Conservation (phyloP, 1,140 invertebrate genomes). For the Ips nitidus region DNA sequence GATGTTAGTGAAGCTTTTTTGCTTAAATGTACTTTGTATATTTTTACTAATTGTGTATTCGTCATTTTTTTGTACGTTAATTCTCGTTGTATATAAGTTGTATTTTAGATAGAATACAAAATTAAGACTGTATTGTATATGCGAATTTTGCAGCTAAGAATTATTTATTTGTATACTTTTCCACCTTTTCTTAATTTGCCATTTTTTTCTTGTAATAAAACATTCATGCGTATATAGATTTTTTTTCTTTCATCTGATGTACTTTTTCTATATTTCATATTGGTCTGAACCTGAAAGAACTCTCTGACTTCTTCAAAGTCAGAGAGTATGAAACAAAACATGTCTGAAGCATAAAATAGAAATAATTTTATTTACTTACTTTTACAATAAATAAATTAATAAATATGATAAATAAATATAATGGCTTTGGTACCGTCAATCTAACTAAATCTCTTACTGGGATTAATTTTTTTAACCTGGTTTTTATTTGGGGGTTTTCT, state of each 20-base stretch:
- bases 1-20: not conserved
- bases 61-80: slow-evolving; percentile 39
- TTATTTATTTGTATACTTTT: slow-evolving; percentile 46
- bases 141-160: slow-evolving; percentile 44
- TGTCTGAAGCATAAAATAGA: too few species aligned
- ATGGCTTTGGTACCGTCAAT: slow-evolving; percentile 42
- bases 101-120: slow-evolving; percentile 44
- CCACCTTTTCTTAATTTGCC: slow-evolving; percentile 29
- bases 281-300: too few species aligned
- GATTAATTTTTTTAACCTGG: slow-evolving; percentile 22
- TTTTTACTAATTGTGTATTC: slow-evolving; percentile 40
- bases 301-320: too few species aligned
- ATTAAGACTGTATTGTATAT: slow-evolving; percentile 50
- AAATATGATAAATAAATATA: slow-evolving; percentile 32
- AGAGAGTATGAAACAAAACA: too few species aligned
- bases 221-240: slow-evolving; percentile 18
- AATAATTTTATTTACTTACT: not conserved
- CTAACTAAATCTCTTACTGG: slow-evolving; percentile 32
- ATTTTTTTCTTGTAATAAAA: slow-evolving; percentile 34
- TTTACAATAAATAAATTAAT: slow-evolving; percentile 42
- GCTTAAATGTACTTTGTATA: slow-evolving; percentile 12
- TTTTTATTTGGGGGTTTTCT: slow-evolving; percentile 26
- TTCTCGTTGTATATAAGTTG: slow-evolving; percentile 45
- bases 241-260: slow-evolving; percentile 34
- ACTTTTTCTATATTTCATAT: too few species aligned